Evolutionary conservation across 1,140 invertebrate species (phyloP).

Genomic region (Bombus polaris): DNA sequence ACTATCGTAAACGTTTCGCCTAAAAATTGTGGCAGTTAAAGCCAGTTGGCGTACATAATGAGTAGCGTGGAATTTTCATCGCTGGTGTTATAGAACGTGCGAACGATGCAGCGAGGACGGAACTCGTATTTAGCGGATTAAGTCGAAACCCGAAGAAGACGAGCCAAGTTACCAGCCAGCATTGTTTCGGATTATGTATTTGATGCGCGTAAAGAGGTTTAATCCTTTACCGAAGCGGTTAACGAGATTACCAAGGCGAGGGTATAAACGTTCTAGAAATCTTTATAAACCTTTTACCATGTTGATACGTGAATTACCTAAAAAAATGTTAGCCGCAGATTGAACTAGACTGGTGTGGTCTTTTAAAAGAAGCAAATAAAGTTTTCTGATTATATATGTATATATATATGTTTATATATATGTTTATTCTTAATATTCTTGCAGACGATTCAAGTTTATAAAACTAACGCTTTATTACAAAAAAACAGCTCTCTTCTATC

Average conservation of each 20-base stretch:
- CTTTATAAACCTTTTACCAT: too few relatives aligned
- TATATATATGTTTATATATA: background rate
- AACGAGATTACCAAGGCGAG: slow-evolving; percentile 8
- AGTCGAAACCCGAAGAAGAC: slow-evolving; percentile 4
- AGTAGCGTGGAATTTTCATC: background rate
- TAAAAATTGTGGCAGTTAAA: background rate
- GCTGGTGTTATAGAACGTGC: background rate
- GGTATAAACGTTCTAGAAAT: background rate
- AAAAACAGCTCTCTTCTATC: background rate
- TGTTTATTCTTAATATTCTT: slow-evolving; percentile 5
- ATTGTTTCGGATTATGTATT: background rate
- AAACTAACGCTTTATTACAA: background rate
- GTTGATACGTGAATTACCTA: background rate
- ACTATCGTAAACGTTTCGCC: background rate
- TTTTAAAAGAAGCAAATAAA: background rate
- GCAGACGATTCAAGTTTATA: background rate
- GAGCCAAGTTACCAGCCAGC: background rate
- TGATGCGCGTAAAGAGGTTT: background rate
- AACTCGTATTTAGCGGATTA: background rate
- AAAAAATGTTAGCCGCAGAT: background rate
- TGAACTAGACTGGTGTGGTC: background rate
- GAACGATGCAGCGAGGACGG: background rate
- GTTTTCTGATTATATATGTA: background rate
- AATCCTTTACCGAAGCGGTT: background rate
- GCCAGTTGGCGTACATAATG: background rate